A percentile compares a stretch with the other conserved stretches of the same genome.
phyloP scores from a whole-genome alignment of 1,140 invertebrate species.

The Zophobas atratus region DNA sequence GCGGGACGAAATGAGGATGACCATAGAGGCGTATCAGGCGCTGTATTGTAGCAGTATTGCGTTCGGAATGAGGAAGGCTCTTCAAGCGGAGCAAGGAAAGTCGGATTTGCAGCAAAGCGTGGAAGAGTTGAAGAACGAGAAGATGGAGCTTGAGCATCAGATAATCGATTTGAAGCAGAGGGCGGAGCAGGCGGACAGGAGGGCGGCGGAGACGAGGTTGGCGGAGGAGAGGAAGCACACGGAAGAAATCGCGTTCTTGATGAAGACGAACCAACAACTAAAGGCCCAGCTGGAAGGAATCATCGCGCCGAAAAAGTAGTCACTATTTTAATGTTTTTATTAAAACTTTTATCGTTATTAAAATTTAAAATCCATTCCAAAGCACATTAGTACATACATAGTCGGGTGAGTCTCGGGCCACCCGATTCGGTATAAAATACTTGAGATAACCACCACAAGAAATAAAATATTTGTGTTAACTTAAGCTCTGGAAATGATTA shows the following conservation, averaged over 20 bases:
- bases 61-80: slow-evolving; percentile 98
- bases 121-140: slow-evolving; percentile 74
- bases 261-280: slow-evolving; percentile 94
- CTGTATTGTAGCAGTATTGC: slow-evolving; percentile 98
- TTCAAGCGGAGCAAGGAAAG: slow-evolving; percentile 85
- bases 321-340: slow-evolving; percentile 3
- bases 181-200: slow-evolving; percentile 87
- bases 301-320: slow-evolving; percentile 91
- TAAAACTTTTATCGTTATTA: slow-evolving; percentile 53
- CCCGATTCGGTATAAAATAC: slow-evolving; percentile 49
- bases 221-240: slow-evolving; percentile 93
- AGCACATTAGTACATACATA: slow-evolving; percentile 58
- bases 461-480: slow-evolving; percentile 51
- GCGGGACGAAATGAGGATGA: slow-evolving; percentile 96
- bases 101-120: slow-evolving; percentile 76
- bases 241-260: slow-evolving; percentile 92
- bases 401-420: slow-evolving; percentile 11
- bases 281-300: slow-evolving; percentile 95
- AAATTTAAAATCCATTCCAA: slow-evolving; percentile 59
- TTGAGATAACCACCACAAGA: slow-evolving; percentile 51
- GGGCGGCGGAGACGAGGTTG: slow-evolving; percentile 86
- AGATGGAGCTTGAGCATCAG: slow-evolving; percentile 81
- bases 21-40: slow-evolving; percentile 93
- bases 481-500: slow-evolving; percentile 53
- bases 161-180: slow-evolving; percentile 87